Conservation (phyloP, 1,140 invertebrate species). For the Apocrypta bakeri region DNA sequence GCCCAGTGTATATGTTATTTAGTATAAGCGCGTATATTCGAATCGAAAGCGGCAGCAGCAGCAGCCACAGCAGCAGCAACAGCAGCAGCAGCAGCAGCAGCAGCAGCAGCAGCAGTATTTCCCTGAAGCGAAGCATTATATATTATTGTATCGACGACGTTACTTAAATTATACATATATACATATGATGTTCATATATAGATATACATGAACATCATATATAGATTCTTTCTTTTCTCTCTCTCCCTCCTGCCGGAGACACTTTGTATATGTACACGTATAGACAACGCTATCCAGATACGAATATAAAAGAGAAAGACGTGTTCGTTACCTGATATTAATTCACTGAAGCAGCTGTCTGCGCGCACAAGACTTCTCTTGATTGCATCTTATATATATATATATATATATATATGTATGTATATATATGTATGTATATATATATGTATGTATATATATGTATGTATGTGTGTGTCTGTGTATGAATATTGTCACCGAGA, state of each 20-base stretch:
- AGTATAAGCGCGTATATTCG: neutral
- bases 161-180: neutral
- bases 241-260: neutral
- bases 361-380: neutral
- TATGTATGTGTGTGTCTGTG: too few species aligned
- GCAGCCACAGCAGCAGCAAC: too few species aligned
- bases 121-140: neutral
- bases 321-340: neutral
- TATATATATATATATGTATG: constrained; percentile 1
- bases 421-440: neutral
- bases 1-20: neutral
- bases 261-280: too few species aligned
- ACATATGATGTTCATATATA: neutral
- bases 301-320: neutral
- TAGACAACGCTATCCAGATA: neutral
- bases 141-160: constrained; percentile 1
- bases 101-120: too few species aligned
- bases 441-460: constrained; percentile 26
- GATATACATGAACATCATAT: neutral
- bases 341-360: neutral
- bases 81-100: too few species aligned
- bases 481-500: neutral
- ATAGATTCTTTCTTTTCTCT: neutral
- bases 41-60: too few species aligned
- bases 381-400: neutral